Evolutionary conservation across 2,888 invertebrate genomes (phyloP).

Genomic region (Syrphus vitripennis): DNA sequence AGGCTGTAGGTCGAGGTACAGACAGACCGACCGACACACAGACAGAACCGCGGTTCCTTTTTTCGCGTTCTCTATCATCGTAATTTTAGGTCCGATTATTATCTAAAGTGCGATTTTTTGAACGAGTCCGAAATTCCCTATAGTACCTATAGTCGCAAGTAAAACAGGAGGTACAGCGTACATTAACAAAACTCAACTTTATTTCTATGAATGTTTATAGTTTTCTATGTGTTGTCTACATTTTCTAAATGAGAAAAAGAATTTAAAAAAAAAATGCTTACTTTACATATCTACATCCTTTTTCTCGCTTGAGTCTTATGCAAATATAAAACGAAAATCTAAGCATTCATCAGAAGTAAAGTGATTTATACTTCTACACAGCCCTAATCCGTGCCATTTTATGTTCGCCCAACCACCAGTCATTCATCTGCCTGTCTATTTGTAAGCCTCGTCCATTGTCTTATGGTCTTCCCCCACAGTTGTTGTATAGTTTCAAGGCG

Average conservation of each 20-base stretch:
- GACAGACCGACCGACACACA: no score
- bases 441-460: constrained; percentile 20
- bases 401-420: constrained; percentile 31
- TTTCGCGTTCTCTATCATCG: no score
- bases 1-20: no score
- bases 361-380: constrained; percentile 41
- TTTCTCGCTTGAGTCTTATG: constrained; percentile 42
- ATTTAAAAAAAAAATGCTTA: neutral
- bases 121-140: no score
- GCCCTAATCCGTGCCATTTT: constrained; percentile 44
- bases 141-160: no score
- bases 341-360: constrained; percentile 54
- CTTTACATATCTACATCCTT: constrained; percentile 49
- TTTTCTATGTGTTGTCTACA: no score
- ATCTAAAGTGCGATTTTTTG: no score
- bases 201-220: no score
- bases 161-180: no score
- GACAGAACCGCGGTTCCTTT: no score
- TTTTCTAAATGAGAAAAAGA: neutral
- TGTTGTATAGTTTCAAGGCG: neutral
- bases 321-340: constrained; percentile 61
- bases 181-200: no score
- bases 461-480: neutral
- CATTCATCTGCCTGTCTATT: constrained; percentile 44
- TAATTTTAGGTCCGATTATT: no score